Base-by-base conservation (phyloP, 2,888 invertebrate genomes). In the Parnassius glacialis region DNA sequence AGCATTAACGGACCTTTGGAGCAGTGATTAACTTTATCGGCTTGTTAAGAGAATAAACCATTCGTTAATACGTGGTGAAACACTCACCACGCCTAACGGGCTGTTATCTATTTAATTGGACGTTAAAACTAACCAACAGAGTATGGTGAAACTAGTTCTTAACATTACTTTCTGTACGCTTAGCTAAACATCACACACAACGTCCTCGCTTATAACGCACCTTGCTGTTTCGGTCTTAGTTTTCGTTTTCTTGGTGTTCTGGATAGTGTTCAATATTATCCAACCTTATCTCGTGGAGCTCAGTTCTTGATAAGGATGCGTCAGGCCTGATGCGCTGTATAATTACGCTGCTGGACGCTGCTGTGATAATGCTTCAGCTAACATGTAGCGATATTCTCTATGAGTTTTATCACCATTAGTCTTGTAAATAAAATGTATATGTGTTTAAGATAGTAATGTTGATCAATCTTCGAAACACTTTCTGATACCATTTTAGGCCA, bases 401-500 rank as follows among this genome's bases (percentile, higher is more conserved):
- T 45, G n/a, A 45, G 47, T 45, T 45, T 45, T 11, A 1, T 52
- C 52, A 20, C n/a, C 16, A 45, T n/a, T 10, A 7, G 47, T 45
- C 47, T 45, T 10, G 51, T 62, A 53, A 16, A 62, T 62, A 47
- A 62, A n/a, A n/a, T n/a, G n/a, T 57, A 45, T 52, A 62, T 52
- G 34, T 53, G 41, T 54, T 62, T 47, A 62, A 42, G 44, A 57
- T 58, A 48, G 57, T 62, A 44, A 20, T 34, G 52, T 58, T 62
- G 10, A 62, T 43, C 42, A 62, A 52, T 20, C 62, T 12, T 48
- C 25, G 44, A 53, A 62, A 58, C 25, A 62, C 47, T 52, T 62
- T 57, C 16, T 52, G n/a, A 45, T 62, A 62, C 62, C 62, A 62
- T 42, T 62, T 57, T 34, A 53, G 11, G 25, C 52, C 58, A 44